Evolutionary conservation across 2,113 vertebrate species (phyloP), one percentile per base, ranked within the genome.

Genomic region (Suricata suricatta): DNA sequence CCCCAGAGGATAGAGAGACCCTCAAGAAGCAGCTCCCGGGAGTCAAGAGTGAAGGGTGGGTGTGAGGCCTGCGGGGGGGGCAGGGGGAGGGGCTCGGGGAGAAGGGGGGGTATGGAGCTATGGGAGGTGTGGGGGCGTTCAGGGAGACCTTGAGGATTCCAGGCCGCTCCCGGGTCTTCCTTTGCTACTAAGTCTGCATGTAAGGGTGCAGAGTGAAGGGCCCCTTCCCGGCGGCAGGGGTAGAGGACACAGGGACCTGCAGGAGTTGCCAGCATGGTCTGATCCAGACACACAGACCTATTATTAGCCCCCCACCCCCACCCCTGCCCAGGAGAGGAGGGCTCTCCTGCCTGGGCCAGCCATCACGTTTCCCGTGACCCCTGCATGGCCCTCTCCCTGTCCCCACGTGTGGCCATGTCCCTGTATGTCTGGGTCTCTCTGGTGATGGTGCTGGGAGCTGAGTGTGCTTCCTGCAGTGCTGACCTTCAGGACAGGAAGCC

Each of bases 11-110:
- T 97, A 99, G 99, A 97, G 99, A 99, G 19, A 98, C 99, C 63
- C 99, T 99, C 38, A 99, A 99, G 98, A 99, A 99, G 98, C 99
- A 99, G 96, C 99, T 99, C 31, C 99, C 99, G 0, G 97, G 96
- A 5, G 97, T 99, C 84, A 99, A 99, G 98, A 98, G 88, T 5
- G 99, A 99, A 97, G 99, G 99, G 99, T 99, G 97, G 8, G 99
- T 98, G 19, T 27, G 12, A 6, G 7, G 1, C 47, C 2, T 4
- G 0, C 1, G 12, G 41, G 52, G 7, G 2, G 21, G 52, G n/a
- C n/a, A n/a, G n/a, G n/a, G n/a, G n/a, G n/a, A n/a, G n/a, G n/a
- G n/a, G n/a, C n/a, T n/a, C n/a, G n/a, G n/a, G n/a, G n/a, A n/a
- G n/a, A n/a, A n/a, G 52, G 11, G 47, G 47, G 47, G 47, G 47